Conservation (phyloP, 2,888 invertebrate genomes). For the Anagyrus pseudococci region DNA sequence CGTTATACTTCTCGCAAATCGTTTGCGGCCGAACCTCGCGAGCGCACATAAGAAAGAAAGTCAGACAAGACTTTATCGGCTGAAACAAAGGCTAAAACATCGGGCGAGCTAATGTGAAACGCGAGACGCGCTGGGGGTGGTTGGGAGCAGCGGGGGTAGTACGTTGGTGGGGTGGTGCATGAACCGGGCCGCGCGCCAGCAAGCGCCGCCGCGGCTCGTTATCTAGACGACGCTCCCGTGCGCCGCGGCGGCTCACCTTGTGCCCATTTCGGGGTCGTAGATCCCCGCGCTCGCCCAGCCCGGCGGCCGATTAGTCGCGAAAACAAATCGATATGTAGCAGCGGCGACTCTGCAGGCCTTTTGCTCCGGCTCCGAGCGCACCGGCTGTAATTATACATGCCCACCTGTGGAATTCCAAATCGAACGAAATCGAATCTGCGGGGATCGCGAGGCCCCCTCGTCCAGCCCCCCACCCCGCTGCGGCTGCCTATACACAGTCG, state of each 20-base stretch:
- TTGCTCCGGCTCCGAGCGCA: neutral
- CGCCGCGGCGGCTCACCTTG: constrained; percentile 19
- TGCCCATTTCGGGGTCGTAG: constrained; percentile 31
- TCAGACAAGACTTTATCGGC: no score
- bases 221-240: neutral
- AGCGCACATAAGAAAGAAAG: no score
- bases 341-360: neutral
- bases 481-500: no score
- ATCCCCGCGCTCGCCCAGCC: constrained; percentile 1
- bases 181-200: no score
- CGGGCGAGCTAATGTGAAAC: no score
- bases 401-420: constrained; percentile 26
- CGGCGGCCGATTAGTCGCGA: neutral
- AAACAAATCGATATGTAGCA: constrained; percentile 18
- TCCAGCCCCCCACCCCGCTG: neutral
- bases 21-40: no score
- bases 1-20: no score
- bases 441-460: neutral
- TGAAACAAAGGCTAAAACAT: no score
- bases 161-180: neutral
- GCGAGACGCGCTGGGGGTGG: no score
- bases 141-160: no score
- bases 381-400: neutral
- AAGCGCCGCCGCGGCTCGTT: neutral
- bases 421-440: neutral